Evolutionary conservation across 2,888 invertebrate species (phyloP).

Genomic region (Dioctria rufipes): DNA sequence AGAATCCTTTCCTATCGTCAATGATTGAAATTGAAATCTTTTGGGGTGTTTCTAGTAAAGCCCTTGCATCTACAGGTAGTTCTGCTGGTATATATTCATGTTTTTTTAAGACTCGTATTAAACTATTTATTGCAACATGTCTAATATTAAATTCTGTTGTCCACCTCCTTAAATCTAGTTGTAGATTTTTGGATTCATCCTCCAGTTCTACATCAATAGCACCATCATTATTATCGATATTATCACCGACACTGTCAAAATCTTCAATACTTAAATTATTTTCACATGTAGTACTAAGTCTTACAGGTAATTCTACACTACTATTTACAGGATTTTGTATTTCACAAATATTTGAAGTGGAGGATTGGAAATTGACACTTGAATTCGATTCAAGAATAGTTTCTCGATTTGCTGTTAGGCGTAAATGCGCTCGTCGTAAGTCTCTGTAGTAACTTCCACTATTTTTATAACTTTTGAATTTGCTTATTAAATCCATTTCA

Average conservation of each 20-base stretch:
- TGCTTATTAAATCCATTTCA: no score
- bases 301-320: background rate
- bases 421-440: background rate
- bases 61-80: constrained; percentile 30
- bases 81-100: constrained; percentile 14
- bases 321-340: background rate
- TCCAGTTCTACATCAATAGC: background rate
- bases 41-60: constrained; percentile 34
- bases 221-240: background rate
- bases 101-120: background rate
- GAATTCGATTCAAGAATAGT: background rate
- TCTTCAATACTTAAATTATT: background rate
- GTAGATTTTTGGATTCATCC: background rate
- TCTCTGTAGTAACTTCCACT: constrained; percentile 3
- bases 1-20: constrained; percentile 19
- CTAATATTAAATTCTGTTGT: constrained; percentile 4
- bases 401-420: background rate
- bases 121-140: constrained; percentile 12
- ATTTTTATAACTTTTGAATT: background rate
- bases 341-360: background rate
- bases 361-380: background rate
- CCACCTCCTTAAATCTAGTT: background rate
- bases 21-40: constrained; percentile 1
- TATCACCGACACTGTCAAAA: background rate
- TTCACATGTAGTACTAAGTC: background rate